These are phyloP conservation scores for Chaetodon trifascialis DNA, from an alignment of 2,113 vertebrate genomes.

Conservation along the genomic window DNA sequence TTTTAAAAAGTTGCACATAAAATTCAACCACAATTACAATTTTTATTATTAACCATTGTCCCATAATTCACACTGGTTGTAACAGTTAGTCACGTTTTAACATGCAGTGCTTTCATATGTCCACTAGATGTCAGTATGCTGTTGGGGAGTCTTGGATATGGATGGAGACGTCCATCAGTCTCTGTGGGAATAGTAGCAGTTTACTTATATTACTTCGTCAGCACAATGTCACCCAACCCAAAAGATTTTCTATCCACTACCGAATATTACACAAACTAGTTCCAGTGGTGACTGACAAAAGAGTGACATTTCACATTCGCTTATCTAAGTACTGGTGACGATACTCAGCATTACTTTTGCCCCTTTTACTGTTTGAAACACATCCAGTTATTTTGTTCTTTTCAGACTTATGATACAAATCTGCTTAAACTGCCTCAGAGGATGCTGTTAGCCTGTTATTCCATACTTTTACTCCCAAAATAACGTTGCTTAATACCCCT, in stretches of 20 bases:
- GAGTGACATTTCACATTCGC: not conserved
- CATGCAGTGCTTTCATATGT: not conserved
- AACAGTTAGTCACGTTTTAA: not conserved
- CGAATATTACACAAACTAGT: not conserved
- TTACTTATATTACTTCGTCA: not conserved
- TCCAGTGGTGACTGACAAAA: not conserved
- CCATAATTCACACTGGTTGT: not conserved
- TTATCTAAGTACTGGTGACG: not conserved
- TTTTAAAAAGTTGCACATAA: too few relatives aligned
- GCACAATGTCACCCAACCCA: not conserved
- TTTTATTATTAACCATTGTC: not conserved
- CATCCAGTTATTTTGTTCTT: too few relatives aligned
- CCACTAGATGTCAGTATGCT: conserved; percentile 60
- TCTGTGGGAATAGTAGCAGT: not conserved
- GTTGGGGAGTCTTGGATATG: not conserved
- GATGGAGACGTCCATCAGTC: not conserved
- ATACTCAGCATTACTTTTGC: too few relatives aligned
- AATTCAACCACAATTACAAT: too few relatives aligned
- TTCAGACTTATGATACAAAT: too few relatives aligned
- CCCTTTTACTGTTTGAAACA: too few relatives aligned
- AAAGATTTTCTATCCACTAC: not conserved
- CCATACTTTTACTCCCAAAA: not conserved
- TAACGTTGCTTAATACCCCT: not conserved
- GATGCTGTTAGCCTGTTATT: not conserved
- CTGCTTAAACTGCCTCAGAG: not conserved